Percentiles rank a stretch among this genome's conserved stretches.
These are phyloP conservation scores for Scopus umbretta DNA, from an alignment of 2,113 vertebrate species.

Conservation along the genomic window DNA sequence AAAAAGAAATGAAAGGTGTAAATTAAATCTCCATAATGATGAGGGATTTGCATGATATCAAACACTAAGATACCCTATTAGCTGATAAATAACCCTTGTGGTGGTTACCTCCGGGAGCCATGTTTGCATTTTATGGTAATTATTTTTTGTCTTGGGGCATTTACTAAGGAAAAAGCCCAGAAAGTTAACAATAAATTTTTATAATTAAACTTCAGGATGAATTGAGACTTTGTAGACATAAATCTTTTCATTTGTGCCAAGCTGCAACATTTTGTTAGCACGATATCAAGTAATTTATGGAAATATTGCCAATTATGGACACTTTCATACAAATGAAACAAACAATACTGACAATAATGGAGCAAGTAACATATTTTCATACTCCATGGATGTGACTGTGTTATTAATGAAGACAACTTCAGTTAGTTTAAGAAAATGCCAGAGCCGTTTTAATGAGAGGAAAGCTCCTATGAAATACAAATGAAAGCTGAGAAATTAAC, in stretches of 20 bases:
- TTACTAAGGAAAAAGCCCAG: slow-evolving; percentile 30
- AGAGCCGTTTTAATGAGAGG: background rate
- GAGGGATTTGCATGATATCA: slow-evolving; percentile 51
- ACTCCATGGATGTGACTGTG: background rate
- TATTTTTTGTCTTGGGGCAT: slow-evolving; percentile 49
- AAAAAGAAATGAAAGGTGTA: slow-evolving; percentile 51
- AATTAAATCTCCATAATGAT: slow-evolving; percentile 59
- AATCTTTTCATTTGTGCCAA: slow-evolving; percentile 22
- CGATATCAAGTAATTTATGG: background rate
- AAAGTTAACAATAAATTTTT: slow-evolving; percentile 50
- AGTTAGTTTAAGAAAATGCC: background rate
- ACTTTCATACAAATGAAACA: background rate
- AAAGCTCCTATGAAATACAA: background rate
- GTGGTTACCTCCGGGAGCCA: slow-evolving; percentile 19
- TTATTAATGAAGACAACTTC: background rate
- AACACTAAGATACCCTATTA: slow-evolving; percentile 37
- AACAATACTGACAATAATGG: background rate
- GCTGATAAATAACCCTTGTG: slow-evolving; percentile 58
- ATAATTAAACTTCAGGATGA: slow-evolving; percentile 64
- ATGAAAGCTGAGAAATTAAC: background rate
- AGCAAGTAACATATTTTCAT: background rate
- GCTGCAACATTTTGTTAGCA: background rate
- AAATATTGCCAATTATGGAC: slow-evolving; percentile 6
- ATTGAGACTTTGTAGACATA: slow-evolving; percentile 9
- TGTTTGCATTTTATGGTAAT: slow-evolving; percentile 56